These are phyloP conservation scores for Panorpa germanica DNA, from an alignment of 2,888 invertebrate species.

Conservation along the genomic window DNA sequence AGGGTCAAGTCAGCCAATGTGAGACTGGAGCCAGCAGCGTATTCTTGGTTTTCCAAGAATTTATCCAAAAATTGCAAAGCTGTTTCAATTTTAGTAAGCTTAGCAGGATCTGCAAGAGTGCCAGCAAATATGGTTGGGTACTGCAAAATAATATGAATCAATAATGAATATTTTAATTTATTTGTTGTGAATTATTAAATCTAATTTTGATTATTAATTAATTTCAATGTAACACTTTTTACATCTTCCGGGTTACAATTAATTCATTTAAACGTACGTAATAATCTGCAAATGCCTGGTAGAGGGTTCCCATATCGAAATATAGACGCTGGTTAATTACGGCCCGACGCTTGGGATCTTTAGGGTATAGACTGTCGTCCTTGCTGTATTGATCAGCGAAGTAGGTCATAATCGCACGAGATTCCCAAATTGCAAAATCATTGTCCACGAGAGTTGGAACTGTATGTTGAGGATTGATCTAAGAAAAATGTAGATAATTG, in stretches of 20 bases:
- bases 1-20: constrained; percentile 63
- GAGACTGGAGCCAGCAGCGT: constrained; percentile 47
- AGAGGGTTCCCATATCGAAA: constrained; percentile 63
- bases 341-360: constrained; percentile 56
- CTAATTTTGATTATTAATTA: too few species aligned
- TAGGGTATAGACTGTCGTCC: constrained; percentile 52
- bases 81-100: constrained; percentile 45
- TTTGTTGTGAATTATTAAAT: constrained; percentile 5
- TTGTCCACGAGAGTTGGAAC: constrained; percentile 72
- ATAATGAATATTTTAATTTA: constrained; percentile 3
- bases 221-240: constrained; percentile 8
- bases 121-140: constrained; percentile 42
- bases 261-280: constrained; percentile 35
- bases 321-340: constrained; percentile 59
- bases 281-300: constrained; percentile 46
- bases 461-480: constrained; percentile 72
- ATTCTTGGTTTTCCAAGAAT: constrained; percentile 52
- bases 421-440: constrained; percentile 67
- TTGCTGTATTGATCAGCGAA: constrained; percentile 65
- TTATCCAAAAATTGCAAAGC: constrained; percentile 47
- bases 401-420: constrained; percentile 66
- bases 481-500: constrained; percentile 10
- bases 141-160: constrained; percentile 19
- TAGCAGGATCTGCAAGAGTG: constrained; percentile 41
- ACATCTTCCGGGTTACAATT: constrained; percentile 12